phyloP scores from a whole-genome alignment of 2,888 invertebrate genomes.

The Hybos culiciformis region DNA sequence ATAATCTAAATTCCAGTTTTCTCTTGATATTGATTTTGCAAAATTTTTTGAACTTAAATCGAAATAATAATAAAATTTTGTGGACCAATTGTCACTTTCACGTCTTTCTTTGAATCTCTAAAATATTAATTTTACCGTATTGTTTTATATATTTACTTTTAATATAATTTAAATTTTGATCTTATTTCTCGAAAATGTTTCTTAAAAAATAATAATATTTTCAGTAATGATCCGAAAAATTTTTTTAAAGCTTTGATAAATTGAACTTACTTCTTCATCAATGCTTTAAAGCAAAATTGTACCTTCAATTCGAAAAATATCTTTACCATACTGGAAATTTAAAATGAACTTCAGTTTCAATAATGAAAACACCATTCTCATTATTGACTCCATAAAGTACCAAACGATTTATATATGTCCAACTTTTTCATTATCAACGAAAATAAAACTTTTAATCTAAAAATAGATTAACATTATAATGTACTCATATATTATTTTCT shows the following conservation, averaged over 20 bases:
- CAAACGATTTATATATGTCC: no score
- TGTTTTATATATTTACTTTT: background rate
- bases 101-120: conserved; percentile 28
- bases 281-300: background rate
- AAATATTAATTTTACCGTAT: background rate
- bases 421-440: background rate
- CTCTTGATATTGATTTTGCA: conserved; percentile 50
- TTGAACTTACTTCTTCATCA: no score
- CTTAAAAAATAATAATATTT: no score
- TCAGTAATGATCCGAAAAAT: no score
- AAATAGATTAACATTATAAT: background rate
- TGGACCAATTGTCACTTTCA: conserved; percentile 46
- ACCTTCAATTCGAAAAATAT: background rate
- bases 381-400: background rate
- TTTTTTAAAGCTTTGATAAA: no score
- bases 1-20: conserved; percentile 52
- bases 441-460: background rate
- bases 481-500: background rate
- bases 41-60: conserved; percentile 47
- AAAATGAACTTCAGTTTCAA: background rate
- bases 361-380: background rate
- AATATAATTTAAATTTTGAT: background rate
- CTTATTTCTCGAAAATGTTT: no score
- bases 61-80: conserved; percentile 52
- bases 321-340: background rate